Conservation (phyloP, 92 coral and sea anemone genomes). For the Micromussa lordhowensis region DNA sequence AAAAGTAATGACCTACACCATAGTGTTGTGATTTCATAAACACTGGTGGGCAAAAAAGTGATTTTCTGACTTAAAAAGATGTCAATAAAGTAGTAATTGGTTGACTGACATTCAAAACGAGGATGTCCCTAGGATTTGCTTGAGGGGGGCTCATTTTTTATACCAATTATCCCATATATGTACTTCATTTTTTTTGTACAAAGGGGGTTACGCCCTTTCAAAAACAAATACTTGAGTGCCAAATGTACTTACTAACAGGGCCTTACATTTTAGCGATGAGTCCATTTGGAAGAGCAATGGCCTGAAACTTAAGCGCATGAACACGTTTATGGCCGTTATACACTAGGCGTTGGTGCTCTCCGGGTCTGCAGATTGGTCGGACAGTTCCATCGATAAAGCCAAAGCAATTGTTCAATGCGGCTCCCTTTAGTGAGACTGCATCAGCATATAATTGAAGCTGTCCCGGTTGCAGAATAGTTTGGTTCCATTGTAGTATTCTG, state of each 20-base stretch:
- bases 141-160: conserved; percentile 30
- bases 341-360: conserved; percentile 10
- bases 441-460: conserved; percentile 43
- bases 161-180: conserved; percentile 22
- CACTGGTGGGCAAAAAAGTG: conserved; percentile 23
- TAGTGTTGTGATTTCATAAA: conserved; percentile 19
- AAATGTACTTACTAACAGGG: not conserved
- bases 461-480: conserved; percentile 21
- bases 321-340: conserved; percentile 28
- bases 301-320: conserved; percentile 14
- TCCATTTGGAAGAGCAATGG: conserved; percentile 28
- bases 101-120: conserved; percentile 30
- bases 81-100: not conserved
- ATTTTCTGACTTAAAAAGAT: too few species aligned
- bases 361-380: conserved; percentile 28
- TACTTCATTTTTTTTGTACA: not conserved
- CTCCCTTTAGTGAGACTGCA: conserved; percentile 49
- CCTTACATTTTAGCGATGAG: conserved; percentile 15
- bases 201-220: not conserved
- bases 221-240: too few species aligned
- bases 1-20: conserved; percentile 36
- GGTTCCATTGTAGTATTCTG: too few species aligned
- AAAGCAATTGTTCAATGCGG: conserved; percentile 31
- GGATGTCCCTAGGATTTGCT: conserved; percentile 22
- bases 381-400: conserved; percentile 33